A percentile compares a stretch with the other conserved stretches of the same genome.
Conservation (phyloP, 2,797 vertebrate species). For the Pseudochirops cupreus region DNA sequence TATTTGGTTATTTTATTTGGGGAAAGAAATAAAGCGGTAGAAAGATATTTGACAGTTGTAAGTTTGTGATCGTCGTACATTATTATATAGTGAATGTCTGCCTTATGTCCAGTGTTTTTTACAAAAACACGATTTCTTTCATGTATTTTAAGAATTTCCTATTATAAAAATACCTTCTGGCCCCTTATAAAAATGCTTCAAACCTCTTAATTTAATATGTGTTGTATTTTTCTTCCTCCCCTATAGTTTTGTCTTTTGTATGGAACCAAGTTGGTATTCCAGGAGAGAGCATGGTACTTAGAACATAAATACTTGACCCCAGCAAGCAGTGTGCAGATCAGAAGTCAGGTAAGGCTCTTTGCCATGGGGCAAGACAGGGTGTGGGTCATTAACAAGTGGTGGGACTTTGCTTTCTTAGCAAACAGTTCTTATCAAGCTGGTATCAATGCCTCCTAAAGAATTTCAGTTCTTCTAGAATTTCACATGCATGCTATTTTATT, state of each 20-base stretch:
- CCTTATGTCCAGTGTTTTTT: not conserved
- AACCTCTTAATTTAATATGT: conserved; percentile 18
- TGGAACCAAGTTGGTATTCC: conserved; percentile 84
- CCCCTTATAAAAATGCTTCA: not conserved
- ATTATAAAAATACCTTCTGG: not conserved
- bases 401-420: conserved; percentile 52
- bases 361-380: not conserved
- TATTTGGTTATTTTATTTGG: not conserved
- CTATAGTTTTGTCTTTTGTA: conserved; percentile 84
- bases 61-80: not conserved
- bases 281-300: conserved; percentile 84
- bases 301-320: conserved; percentile 83
- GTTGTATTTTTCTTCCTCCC: conserved; percentile 28
- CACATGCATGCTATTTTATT: conserved; percentile 27
- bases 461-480: conserved; percentile 40
- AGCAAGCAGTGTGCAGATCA: conserved; percentile 74
- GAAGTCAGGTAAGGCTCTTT: conserved; percentile 80
- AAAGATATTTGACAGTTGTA: not conserved
- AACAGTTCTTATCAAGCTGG: conserved; percentile 35
- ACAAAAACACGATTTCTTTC: not conserved
- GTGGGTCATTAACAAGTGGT: not conserved
- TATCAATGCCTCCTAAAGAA: not conserved
- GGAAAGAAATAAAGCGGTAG: conserved; percentile 9
- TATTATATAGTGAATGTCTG: not conserved
- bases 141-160: not conserved